Evolutionary conservation across 2,888 invertebrate genomes (phyloP).

Genomic region (Campoplex capitator): DNA sequence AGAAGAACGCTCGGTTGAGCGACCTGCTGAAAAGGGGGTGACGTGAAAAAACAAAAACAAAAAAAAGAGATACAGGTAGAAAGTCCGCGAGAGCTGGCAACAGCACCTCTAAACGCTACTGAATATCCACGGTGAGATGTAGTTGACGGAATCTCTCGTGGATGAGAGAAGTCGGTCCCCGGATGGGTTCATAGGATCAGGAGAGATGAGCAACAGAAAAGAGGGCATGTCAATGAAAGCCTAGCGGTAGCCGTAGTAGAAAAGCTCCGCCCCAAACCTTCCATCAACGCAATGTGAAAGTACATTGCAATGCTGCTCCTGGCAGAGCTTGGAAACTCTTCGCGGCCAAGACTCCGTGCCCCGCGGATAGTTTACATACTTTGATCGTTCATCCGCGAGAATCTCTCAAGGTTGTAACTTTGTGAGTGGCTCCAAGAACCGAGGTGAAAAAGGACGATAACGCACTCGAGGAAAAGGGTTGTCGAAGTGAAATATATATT

Average conservation of each 20-base stretch:
- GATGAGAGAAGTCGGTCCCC: constrained; percentile 1
- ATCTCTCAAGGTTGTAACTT: constrained; percentile 69
- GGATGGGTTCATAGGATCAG: constrained; percentile 34
- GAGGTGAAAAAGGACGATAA: constrained; percentile 39
- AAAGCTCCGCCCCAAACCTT: background rate
- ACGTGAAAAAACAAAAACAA: background rate
- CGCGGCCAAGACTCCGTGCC: constrained; percentile 40
- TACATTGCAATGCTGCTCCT: constrained; percentile 37
- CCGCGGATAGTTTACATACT: constrained; percentile 71
- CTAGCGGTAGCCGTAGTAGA: background rate
- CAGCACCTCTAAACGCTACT: constrained; percentile 1
- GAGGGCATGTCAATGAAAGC: background rate
- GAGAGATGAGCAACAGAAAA: background rate
- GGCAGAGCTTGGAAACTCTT: constrained; percentile 51
- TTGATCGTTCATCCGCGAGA: constrained; percentile 71
- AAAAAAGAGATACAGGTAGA: constrained; percentile 4
- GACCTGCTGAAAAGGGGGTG: constrained; percentile 52
- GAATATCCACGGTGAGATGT: background rate
- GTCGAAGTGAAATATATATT: constrained; percentile 43
- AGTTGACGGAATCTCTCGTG: constrained; percentile 18
- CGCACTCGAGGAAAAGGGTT: constrained; percentile 30
- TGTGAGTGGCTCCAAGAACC: constrained; percentile 30
- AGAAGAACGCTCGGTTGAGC: constrained; percentile 47
- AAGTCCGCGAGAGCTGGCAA: background rate
- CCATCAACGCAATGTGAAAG: constrained; percentile 25